Base-by-base conservation (phyloP, 2,888 invertebrate genomes). In the Danaus chrysippus region DNA sequence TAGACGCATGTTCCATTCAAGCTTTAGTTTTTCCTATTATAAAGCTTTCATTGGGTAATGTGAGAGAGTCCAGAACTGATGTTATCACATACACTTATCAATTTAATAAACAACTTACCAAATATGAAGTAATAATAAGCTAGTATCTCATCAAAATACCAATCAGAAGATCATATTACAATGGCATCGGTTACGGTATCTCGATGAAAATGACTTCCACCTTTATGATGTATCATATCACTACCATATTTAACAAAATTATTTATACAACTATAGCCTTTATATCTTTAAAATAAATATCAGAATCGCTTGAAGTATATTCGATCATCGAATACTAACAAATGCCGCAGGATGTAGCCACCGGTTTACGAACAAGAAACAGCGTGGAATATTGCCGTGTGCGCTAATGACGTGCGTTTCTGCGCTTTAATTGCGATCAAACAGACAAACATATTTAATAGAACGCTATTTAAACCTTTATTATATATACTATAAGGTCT, bases 331-430 rank as follows among this genome's bases (percentile, higher is more conserved):
- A 42, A 64, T 62, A 61, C 58, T 41, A 54, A 59, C 61, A 58
- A 60, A 55, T 55, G 61, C 59, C 62, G 68, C 61, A 54, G 61
- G 61, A 41, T 70, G 73, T 71, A 71, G 64, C 68, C 73, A 74
- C 75, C 75, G 75, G 75, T 75, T 75, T 71, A 69, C 71, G 68
- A 54, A 72, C 81, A 88, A 89, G 87, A 90, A 88, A 75, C 79
- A 87, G 79, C 90, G 90, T 89, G 89, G 90, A 90, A 88, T 90
- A 90, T 90, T 87, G 85, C 84, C 87, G 82, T 82, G 81, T 79
- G 79, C 84, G 78, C 87, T 90, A 90, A 90, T 90, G 90, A 89
- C 74, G 83, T 80, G 84, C 82, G 84, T 86, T 87, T 83, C 85
- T 86, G 83, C 83, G 83, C 84, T 89, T 89, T 90, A 90, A 90